Evolutionary conservation across 2,797 vertebrate species (phyloP).

Genomic region (Hybognathus amarus): DNA sequence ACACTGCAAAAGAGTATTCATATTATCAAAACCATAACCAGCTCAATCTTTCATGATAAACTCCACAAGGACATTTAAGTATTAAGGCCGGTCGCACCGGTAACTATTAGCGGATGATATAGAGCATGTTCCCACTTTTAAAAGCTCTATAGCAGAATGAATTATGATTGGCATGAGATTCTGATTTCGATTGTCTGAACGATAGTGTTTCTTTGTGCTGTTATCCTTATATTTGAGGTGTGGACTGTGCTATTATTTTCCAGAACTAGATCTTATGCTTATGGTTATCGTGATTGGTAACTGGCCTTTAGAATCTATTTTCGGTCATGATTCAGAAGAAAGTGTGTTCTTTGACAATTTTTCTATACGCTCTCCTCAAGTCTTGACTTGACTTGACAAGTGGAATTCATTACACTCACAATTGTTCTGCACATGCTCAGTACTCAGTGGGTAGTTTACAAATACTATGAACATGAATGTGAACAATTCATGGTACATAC

Average conservation of each 20-base stretch:
- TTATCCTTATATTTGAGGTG: background rate
- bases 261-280: background rate
- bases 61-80: background rate
- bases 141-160: background rate
- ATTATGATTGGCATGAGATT: background rate
- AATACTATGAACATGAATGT: background rate
- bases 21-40: background rate
- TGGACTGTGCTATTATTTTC: background rate
- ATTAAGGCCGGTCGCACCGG: background rate
- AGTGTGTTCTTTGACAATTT: background rate
- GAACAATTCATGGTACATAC: background rate
- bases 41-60: background rate
- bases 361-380: slow-evolving; percentile 16
- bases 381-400: slow-evolving; percentile 23
- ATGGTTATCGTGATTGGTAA: background rate
- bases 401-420: slow-evolving; percentile 5
- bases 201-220: background rate
- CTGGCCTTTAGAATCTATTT: background rate
- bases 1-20: background rate
- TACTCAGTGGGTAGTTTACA: background rate
- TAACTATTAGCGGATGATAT: background rate
- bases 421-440: background rate
- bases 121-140: background rate
- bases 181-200: background rate
- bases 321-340: background rate